A percentile compares a stretch with the other conserved stretches of the same genome.
phyloP scores from a whole-genome alignment of 2,113 vertebrate genomes.

The Campylorhamphus procurvoides region DNA sequence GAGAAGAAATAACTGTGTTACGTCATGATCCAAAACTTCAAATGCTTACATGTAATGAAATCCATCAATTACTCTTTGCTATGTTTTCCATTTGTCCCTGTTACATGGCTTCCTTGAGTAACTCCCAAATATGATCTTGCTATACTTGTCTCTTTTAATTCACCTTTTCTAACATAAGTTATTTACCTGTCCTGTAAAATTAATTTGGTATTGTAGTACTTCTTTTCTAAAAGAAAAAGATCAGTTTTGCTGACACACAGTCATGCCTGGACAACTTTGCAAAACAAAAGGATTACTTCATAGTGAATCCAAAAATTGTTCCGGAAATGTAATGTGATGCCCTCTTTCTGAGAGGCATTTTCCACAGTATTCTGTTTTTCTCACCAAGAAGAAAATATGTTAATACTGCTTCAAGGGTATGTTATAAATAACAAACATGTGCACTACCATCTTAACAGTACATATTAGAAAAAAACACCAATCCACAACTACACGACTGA shows the following conservation, averaged over 20 bases:
- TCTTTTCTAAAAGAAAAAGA: neutral
- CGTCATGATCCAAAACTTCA: neutral
- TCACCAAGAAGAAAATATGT: neutral
- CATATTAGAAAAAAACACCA: neutral
- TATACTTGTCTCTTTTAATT: neutral
- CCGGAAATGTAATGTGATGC: accelerated
- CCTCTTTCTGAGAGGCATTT: neutral
- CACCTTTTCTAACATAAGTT: neutral
- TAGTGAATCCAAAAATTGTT: neutral
- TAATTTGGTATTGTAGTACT: neutral
- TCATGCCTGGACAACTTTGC: neutral
- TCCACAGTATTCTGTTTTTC: neutral
- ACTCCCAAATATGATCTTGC: neutral
- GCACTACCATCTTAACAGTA: neutral
- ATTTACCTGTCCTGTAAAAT: neutral
- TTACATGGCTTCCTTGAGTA: neutral
- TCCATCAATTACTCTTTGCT: neutral
- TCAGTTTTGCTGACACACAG: neutral
- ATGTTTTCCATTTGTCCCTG: neutral
- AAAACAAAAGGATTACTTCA: neutral
- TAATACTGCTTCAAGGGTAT: neutral
- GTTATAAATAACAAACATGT: neutral
- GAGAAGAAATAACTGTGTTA: neutral
- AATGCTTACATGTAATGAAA: neutral
- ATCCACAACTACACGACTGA: neutral